These are phyloP conservation scores for Hozukius guyotensis DNA, from an alignment of 2,797 vertebrate genomes.

Conservation along the genomic window DNA sequence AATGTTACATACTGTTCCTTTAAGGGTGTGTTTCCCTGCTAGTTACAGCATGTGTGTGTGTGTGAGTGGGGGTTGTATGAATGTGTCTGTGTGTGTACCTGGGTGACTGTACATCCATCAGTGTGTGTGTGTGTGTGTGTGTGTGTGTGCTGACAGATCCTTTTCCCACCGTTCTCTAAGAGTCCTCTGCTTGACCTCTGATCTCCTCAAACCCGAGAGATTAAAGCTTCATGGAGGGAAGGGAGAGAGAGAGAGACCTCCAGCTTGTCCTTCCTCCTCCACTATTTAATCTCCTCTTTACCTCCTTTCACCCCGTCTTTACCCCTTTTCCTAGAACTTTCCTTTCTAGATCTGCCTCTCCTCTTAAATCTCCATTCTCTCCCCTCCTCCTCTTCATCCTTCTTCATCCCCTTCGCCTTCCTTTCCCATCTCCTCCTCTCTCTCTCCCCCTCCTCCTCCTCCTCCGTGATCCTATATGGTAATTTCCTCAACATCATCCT, in stretches of 20 bases:
- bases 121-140: not conserved
- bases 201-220: conserved; percentile 46
- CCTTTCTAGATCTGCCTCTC: not conserved
- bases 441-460: not conserved
- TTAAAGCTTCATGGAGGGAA: conserved; percentile 57
- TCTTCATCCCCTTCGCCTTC: not conserved
- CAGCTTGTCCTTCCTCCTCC: not conserved
- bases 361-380: not conserved
- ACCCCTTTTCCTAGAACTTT: not conserved
- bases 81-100: not conserved
- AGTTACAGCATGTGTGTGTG: not conserved
- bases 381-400: not conserved
- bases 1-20: not conserved
- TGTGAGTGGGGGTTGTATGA: not conserved
- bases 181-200: conserved; percentile 63
- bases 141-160: conserved; percentile 63
- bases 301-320: not conserved
- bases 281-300: not conserved
- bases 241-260: not conserved
- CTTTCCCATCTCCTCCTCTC: not conserved
- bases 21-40: not conserved
- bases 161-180: conserved; percentile 58
- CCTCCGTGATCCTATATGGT: not conserved
- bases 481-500: conserved; percentile 11
- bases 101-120: not conserved